These are phyloP conservation scores for Hipparchia sbordonii DNA, from an alignment of 2,888 invertebrate species.

Conservation along the genomic window DNA sequence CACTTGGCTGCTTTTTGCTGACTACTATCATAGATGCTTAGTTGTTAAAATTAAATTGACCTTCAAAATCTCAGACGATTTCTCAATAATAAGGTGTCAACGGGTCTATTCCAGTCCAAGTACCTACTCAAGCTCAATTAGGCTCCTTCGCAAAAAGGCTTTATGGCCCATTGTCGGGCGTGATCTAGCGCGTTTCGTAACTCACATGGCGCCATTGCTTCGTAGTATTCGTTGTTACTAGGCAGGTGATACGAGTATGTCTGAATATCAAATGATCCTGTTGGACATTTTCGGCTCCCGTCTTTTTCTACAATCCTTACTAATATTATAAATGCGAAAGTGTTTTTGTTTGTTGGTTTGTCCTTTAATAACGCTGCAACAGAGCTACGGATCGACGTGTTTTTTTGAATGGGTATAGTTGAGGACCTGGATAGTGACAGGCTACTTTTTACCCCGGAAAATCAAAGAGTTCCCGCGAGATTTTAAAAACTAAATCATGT, in stretches of 20 bases:
- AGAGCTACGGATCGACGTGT: no score
- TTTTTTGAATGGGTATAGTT: no score
- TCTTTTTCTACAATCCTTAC: no score
- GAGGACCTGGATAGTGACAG: no score
- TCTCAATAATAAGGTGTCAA: constrained; percentile 4
- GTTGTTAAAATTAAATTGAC: background rate
- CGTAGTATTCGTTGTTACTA: background rate
- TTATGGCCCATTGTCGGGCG: constrained; percentile 37
- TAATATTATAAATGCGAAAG: no score
- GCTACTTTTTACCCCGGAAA: no score
- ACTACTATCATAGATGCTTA: background rate
- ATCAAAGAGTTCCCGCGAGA: no score
- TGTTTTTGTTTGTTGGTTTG: no score
- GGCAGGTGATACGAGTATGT: background rate
- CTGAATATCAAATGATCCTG: background rate
- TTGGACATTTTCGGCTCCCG: no score
- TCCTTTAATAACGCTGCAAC: no score
- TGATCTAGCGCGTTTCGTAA: constrained; percentile 33
- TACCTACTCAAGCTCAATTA: constrained; percentile 2
- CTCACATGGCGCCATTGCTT: background rate
- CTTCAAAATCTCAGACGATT: background rate
- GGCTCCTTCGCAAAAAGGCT: constrained; percentile 28
- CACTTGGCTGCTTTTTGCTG: no score
- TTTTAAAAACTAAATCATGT: no score
- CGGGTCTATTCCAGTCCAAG: background rate